phyloP scores from a whole-genome alignment of 2,113 vertebrate species.

The Gasterosteus nipponicus region DNA sequence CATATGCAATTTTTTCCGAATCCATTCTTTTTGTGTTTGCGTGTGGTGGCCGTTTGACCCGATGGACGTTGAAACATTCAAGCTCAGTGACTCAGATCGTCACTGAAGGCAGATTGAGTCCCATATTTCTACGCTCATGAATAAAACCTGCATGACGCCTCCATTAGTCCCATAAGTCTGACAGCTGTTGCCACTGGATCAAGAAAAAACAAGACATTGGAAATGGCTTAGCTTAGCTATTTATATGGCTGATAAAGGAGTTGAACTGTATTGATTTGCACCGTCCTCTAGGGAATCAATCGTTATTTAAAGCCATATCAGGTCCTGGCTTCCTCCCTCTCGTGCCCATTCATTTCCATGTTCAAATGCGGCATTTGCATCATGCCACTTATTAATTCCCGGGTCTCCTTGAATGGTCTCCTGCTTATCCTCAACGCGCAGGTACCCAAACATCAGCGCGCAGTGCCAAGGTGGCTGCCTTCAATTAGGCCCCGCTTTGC shows the following conservation, averaged over 20 bases:
- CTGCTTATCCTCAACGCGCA: constrained; percentile 72
- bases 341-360: constrained; percentile 44
- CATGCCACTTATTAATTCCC: constrained; percentile 66
- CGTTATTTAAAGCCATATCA: constrained; percentile 40
- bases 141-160: constrained; percentile 58
- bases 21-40: constrained; percentile 14
- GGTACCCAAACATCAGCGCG: constrained; percentile 75
- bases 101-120: constrained; percentile 48
- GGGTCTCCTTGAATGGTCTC: constrained; percentile 59
- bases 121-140: constrained; percentile 48
- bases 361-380: constrained; percentile 59
- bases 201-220: constrained; percentile 45
- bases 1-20: constrained; percentile 27
- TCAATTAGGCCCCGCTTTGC: constrained; percentile 75
- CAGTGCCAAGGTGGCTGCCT: constrained; percentile 64
- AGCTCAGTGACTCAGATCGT: constrained; percentile 36
- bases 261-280: constrained; percentile 30
- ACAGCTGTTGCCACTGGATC: constrained; percentile 57
- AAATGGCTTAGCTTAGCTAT: constrained; percentile 45
- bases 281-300: constrained; percentile 19
- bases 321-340: not conserved
- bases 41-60: constrained; percentile 22
- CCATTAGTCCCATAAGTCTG: constrained; percentile 55
- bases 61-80: constrained; percentile 34
- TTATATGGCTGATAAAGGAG: constrained; percentile 39